Base-by-base conservation (phyloP, 30 jellyfish, hydroid and myxozoan genomes). In the Morbakka virulenta region DNA sequence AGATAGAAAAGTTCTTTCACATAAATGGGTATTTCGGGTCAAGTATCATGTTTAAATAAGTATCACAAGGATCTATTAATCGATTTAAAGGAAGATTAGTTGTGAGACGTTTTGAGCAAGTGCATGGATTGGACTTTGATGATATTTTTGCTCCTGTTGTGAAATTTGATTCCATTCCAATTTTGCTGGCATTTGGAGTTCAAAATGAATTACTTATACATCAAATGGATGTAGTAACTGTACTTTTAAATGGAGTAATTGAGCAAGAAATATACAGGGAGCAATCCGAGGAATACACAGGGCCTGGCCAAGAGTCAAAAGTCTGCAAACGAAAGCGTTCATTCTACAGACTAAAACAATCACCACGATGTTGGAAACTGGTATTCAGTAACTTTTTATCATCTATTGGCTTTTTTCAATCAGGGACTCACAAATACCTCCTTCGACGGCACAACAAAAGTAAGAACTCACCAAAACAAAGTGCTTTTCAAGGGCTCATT, bases 201-300 rank as follows among this genome's bases (percentile, higher is more conserved):
- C 41, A 76, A 63, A 76, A 22, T 2, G 33, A 1, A 21, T 20
- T 76, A 67, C 87, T 57, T 4, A 35, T 76, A 23, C 83, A 76
- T 62, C 87, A 76, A 27, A 62, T 76, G 87, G 87, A 76, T 62
- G 87, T 76, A 2, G 34, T 27, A 6, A 76, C 83, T 53, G 87
- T 80, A 35, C 62, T 76, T 50, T 57, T 57, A 47, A 74, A 74
- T 52, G 86, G 86, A 14, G 11, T 17, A 41, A 30, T 74, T 4
- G 86, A 74, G 6, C 9, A 62, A 27, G 86, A 74, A 27, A 4
- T 74, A 6, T 49, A 49, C 9, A 74, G 41, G 84, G 79, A 50
- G n/a, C 84, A 72, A 34, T 79, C 85, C 17, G 57, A 26, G 24
- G 63, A 68, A 2, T 74, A 26, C 34, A 32, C 26, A 23, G 32